These are phyloP conservation scores for Bos taurus DNA, from an alignment of 2,113 vertebrate species.

Conservation along the genomic window DNA sequence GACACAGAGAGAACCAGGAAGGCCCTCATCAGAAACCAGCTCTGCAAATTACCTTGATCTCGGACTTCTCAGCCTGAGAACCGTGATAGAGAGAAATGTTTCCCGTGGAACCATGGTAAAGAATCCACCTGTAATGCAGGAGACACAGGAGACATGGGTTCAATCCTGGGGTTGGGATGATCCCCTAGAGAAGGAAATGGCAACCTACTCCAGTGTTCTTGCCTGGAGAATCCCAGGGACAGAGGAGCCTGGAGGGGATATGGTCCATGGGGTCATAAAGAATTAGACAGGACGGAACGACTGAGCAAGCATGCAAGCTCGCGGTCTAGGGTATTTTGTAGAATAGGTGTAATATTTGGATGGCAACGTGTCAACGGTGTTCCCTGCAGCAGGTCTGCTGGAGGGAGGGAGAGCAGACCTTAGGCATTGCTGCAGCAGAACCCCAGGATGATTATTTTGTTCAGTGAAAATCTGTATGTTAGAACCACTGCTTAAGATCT, in stretches of 20 bases:
- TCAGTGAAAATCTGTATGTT: background rate
- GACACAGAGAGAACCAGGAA: background rate
- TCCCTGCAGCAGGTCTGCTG: background rate
- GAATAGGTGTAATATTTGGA: background rate
- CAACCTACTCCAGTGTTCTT: background rate
- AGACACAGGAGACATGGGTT: background rate
- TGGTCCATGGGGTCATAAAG: background rate
- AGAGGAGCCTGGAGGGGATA: background rate
- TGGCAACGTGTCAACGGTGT: background rate
- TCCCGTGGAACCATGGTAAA: fast-evolving
- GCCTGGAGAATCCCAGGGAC: background rate
- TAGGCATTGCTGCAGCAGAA: background rate
- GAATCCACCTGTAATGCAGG: background rate
- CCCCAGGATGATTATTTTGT: background rate
- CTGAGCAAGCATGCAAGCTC: background rate
- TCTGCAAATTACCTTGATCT: background rate
- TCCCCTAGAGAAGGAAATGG: background rate
- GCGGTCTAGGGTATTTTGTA: no score
- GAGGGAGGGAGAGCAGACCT: no score
- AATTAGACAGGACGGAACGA: fast-evolving
- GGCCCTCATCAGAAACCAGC: background rate
- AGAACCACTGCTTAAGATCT: background rate
- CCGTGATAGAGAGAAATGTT: background rate
- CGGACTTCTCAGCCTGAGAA: background rate
- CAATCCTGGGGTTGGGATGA: fast-evolving